Evolutionary conservation across 2,888 invertebrate genomes (phyloP).

Genomic region (Folsomia manolachei): DNA sequence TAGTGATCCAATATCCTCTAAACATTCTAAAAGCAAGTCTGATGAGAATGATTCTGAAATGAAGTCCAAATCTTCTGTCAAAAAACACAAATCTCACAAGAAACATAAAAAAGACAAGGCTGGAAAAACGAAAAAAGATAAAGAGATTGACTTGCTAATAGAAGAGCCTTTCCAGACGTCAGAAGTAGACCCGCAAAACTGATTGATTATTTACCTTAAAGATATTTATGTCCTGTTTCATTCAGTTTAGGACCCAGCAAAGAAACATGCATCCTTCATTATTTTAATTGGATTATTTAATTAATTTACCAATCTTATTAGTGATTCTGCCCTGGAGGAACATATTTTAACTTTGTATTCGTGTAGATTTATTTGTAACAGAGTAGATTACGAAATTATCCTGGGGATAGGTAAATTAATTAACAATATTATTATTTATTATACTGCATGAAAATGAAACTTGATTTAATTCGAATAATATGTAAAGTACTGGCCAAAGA

Average conservation of each 20-base stretch:
- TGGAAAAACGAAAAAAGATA: slow-evolving; percentile 26
- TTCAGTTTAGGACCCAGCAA: no score
- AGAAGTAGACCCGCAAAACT: slow-evolving; percentile 24
- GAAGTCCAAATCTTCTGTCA: slow-evolving; percentile 35
- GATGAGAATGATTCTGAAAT: no score
- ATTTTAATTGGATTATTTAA: no score
- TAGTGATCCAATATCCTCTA: no score
- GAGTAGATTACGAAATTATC: no score
- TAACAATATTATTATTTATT: background rate
- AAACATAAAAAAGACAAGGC: slow-evolving; percentile 40
- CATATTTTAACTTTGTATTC: no score
- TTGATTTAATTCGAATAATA: background rate
- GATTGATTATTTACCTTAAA: background rate
- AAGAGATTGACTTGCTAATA: slow-evolving; percentile 41
- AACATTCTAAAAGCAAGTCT: slow-evolving; percentile 31
- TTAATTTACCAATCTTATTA: no score
- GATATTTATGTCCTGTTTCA: background rate
- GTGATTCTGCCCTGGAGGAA: no score
- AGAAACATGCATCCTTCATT: no score
- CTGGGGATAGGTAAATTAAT: background rate
- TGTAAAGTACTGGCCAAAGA: no score
- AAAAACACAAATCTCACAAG: slow-evolving; percentile 39
- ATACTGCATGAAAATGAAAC: background rate
- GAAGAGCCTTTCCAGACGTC: slow-evolving; percentile 22
- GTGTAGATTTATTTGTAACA: no score